These are phyloP conservation scores for Intellagama lesueurii DNA, from an alignment of 2,797 vertebrate species.

Conservation along the genomic window DNA sequence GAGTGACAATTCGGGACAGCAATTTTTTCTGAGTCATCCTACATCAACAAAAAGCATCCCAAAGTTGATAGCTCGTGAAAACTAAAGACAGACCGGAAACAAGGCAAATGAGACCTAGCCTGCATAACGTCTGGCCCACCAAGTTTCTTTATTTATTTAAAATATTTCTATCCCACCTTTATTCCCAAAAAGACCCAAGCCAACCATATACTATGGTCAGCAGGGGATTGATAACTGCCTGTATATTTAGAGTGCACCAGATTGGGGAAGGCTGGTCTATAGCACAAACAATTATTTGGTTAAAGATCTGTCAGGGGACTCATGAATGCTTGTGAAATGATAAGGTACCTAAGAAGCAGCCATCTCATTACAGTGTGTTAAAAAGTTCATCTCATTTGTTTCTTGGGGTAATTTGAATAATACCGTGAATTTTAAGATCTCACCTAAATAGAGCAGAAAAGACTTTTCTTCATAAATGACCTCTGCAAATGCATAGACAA, in stretches of 20 bases:
- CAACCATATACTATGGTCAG: neutral
- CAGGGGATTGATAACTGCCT: neutral
- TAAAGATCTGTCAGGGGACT: neutral
- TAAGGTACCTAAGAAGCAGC: neutral
- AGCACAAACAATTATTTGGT: neutral
- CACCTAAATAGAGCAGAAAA: neutral
- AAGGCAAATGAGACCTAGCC: neutral
- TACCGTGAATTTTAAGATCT: neutral
- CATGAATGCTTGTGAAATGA: neutral
- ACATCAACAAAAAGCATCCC: slow-evolving; percentile 12
- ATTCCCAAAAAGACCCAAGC: neutral
- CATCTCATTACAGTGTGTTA: neutral
- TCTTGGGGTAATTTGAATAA: neutral
- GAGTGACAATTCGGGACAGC: neutral
- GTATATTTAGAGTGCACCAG: neutral
- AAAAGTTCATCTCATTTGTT: neutral
- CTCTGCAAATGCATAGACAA: neutral
- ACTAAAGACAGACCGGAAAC: neutral
- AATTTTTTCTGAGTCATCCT: neutral
- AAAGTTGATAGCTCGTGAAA: neutral
- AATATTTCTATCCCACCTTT: too few relatives aligned
- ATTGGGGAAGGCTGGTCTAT: neutral
- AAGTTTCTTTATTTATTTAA: neutral
- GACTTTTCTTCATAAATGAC: neutral
- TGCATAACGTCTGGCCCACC: neutral